These are phyloP conservation scores for Pantelozetes paolii DNA, from an alignment of 2,888 invertebrate genomes.

Conservation along the genomic window DNA sequence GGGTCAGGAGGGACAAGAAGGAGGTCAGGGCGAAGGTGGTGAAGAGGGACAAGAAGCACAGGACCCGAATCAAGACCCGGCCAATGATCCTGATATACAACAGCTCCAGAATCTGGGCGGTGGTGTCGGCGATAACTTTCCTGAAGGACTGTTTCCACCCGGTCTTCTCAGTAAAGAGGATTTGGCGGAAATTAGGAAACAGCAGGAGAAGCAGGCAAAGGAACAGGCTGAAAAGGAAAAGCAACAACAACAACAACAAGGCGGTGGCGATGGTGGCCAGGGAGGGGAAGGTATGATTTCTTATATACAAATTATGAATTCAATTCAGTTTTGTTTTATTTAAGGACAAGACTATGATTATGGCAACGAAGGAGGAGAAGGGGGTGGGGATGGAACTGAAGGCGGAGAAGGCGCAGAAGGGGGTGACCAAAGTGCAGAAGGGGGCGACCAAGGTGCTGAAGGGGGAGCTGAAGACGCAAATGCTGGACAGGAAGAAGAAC, in stretches of 20 bases:
- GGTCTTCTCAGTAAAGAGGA: conserved; percentile 34
- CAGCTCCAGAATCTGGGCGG: conserved; percentile 42
- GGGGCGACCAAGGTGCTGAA: not conserved
- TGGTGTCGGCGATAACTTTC: conserved; percentile 36
- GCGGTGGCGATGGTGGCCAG: not conserved
- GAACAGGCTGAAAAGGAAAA: conserved; percentile 31
- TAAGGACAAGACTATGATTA: conserved; percentile 38
- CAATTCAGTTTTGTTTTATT: not conserved
- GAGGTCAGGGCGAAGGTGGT: not conserved
- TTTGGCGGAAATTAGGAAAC: conserved; percentile 36
- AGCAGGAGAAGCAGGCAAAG: conserved; percentile 35
- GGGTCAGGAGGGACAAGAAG: not conserved
- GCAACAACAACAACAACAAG: conserved; percentile 24
- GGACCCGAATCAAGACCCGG: conserved; percentile 38
- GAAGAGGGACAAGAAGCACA: conserved; percentile 12
- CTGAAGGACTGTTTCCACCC: conserved; percentile 42
- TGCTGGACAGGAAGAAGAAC: not conserved
- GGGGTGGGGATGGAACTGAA: not conserved
- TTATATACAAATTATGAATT: not conserved
- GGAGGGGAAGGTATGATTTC: not conserved
- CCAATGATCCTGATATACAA: conserved; percentile 41
- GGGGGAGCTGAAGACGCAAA: conserved; percentile 1
- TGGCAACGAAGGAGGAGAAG: not conserved
- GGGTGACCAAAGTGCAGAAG: not conserved
- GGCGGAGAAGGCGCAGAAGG: conserved; percentile 16